Conservation (phyloP, 2,888 invertebrate genomes). For the Isoperla grammatica region DNA sequence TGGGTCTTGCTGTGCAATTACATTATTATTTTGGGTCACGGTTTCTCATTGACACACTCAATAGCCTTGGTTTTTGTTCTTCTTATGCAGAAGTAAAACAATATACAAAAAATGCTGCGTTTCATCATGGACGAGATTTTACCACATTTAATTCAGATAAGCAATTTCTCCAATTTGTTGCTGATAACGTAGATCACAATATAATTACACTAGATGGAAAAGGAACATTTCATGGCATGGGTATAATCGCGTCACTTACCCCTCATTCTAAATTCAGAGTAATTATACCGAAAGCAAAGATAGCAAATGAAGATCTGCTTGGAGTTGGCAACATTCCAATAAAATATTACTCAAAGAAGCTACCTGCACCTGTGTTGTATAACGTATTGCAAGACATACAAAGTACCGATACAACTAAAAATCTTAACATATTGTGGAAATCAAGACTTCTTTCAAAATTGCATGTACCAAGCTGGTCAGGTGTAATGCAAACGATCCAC, state of each 20-base stretch:
- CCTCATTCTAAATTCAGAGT: conserved; percentile 17
- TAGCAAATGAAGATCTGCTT: not conserved
- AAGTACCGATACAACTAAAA: too few species aligned
- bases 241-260: conserved; percentile 26
- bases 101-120: conserved; percentile 21
- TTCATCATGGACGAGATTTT: not conserved
- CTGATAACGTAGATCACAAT: conserved; percentile 28
- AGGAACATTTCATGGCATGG: conserved; percentile 23
- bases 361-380: too few species aligned
- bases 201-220: conserved; percentile 26
- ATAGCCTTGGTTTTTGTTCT: conserved; percentile 17
- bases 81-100: conserved; percentile 16
- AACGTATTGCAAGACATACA: too few species aligned
- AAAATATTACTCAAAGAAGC: not conserved
- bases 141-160: not conserved
- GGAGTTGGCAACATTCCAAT: conserved; percentile 4
- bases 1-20: conserved; percentile 26
- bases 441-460: too few species aligned
- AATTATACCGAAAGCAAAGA: not conserved
- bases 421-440: too few species aligned
- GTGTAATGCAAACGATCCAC: not conserved
- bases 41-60: conserved; percentile 24
- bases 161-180: conserved; percentile 13
- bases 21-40: conserved; percentile 25
- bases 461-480: too few species aligned